Base-by-base conservation (phyloP, 2,888 invertebrate genomes). In the Aproaerema taeniolella region DNA sequence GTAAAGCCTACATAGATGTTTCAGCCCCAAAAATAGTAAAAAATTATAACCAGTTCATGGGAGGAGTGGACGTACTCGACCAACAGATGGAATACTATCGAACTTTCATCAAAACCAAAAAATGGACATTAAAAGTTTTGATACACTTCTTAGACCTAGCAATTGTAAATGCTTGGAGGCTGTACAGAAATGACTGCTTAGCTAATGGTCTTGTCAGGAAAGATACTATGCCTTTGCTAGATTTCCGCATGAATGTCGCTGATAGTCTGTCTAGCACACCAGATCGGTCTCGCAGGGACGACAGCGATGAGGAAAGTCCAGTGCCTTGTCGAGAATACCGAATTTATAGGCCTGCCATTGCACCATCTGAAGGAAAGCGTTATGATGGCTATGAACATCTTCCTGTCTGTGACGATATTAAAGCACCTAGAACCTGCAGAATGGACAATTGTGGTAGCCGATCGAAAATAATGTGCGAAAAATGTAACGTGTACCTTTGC, bases 81-180 rank as follows among this genome's bases (percentile, higher is more conserved):
- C 35, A 47, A 2, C 37, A 46, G 38, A 31, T 52, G n/a, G 52
- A 46, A n/a, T 42, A 33, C 13, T 50, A 52, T 29, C 37, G 52
- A 33, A 52, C 50, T n/a, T 24, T 48, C 24, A 17, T 48, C 5
- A 38, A 47, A 24, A 37, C 38, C 13, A 46, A 45, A 20, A 48
- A 47, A 26, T 46, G 43, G 42, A 32, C 32, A 1, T 3, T 32
- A 4, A 32, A 32, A 11, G 32, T 32, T 1, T 7, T 32, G 3
- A n/a, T 32, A 2, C 32, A 32, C 13, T 32, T 32, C 17, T 10
- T 32, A 6, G 32, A 32, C 13, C 12, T 32, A 1, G 32, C 32
- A 10, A 24, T 26, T 30, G 30, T 6, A 29, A 37, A 24, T 29
- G 25, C 33, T 41, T 48, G 15, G 32, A 26, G 25, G 16, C 16